Conservation (phyloP, 2,797 vertebrate species). For the Echiichthys vipera region DNA sequence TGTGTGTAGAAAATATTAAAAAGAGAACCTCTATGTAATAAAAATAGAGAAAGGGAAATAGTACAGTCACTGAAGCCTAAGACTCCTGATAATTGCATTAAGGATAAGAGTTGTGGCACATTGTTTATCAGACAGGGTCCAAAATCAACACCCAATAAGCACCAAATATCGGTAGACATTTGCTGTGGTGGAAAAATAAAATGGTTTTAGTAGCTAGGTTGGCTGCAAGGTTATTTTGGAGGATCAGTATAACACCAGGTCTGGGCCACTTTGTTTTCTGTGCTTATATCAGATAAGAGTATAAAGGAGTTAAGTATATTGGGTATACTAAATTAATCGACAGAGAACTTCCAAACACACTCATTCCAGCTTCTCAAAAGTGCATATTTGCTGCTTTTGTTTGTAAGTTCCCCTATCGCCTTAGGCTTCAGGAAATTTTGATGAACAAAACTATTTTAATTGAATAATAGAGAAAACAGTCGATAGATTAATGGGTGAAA, state of each 20-base stretch:
- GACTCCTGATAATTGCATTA: neutral
- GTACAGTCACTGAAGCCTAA: neutral
- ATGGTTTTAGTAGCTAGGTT: neutral
- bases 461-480: neutral
- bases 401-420: neutral
- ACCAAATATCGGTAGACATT: neutral
- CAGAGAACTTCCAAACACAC: neutral
- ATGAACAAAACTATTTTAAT: neutral
- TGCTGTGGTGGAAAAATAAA: constrained; percentile 5
- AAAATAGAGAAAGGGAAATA: constrained; percentile 9
- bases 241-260: neutral
- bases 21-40: neutral
- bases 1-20: neutral
- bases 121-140: neutral
- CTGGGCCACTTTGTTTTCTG: neutral
- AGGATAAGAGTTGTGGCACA: neutral
- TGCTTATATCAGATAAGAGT: neutral
- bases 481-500: neutral
- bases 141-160: constrained; percentile 6
- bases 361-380: neutral
- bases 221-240: neutral
- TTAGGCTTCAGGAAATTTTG: neutral
- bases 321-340: neutral
- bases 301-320: too few species aligned
- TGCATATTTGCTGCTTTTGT: neutral